These are phyloP conservation scores for Mnemiopsis leidyi DNA, from an alignment of 37 sponge, comb jelly and placozoan genomes.

Conservation along the genomic window DNA sequence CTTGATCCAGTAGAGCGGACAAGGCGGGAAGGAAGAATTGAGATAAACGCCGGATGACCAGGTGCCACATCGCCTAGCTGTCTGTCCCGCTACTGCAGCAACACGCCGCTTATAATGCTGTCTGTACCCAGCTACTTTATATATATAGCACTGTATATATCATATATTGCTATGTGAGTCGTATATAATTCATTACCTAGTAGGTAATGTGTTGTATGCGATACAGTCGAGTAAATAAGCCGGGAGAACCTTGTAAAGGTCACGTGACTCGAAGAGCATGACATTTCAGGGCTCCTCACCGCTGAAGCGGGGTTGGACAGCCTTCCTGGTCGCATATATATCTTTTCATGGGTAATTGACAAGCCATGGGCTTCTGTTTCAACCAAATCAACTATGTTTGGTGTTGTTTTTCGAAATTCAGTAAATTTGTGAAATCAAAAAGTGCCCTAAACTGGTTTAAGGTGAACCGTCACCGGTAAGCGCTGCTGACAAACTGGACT, in stretches of 20 bases:
- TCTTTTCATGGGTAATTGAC: conserved; percentile 20
- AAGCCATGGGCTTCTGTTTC: neutral
- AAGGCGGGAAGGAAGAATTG: no score
- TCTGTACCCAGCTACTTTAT: neutral
- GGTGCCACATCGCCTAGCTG: neutral
- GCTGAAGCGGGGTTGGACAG: neutral
- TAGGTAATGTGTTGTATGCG: neutral
- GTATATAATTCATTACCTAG: neutral
- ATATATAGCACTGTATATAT: neutral
- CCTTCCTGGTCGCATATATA: neutral
- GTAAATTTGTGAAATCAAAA: neutral
- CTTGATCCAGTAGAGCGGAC: no score
- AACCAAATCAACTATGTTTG: neutral
- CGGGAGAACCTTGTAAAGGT: neutral
- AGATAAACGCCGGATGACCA: neutral
- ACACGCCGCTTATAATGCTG: neutral
- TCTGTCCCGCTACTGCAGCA: neutral
- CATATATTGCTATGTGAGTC: neutral
- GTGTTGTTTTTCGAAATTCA: conserved; percentile 34
- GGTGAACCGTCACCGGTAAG: neutral
- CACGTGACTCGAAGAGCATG: neutral
- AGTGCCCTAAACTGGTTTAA: neutral
- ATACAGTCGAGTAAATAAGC: neutral
- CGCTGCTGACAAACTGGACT: neutral
- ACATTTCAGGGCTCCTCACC: neutral